Base-by-base conservation (phyloP, 2,888 invertebrate species). In the Incurvaria masculella region DNA sequence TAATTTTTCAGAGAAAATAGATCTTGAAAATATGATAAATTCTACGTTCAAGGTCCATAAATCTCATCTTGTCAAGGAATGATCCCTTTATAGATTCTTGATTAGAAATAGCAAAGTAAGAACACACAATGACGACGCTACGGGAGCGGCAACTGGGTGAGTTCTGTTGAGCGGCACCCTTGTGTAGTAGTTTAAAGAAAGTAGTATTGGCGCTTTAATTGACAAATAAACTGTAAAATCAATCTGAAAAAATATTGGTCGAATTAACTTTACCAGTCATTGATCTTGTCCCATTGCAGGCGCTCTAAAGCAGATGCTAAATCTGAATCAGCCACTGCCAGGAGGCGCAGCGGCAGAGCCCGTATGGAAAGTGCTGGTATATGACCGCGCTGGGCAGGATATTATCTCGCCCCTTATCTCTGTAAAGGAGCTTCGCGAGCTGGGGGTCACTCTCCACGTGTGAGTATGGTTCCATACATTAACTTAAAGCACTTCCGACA, bases 381-480 rank as follows among this genome's bases (percentile, higher is more conserved):
- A 97, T 64, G 99, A 99, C 68, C 85, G 93, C 60, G 87, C 91
- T 57, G 98, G 98, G 3, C 98, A 99, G 75, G 98, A 99, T 66
- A 96, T 99, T 45, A 96, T 99, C 59, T 97, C 98, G 14, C 98
- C 99, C 0, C 73, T 99, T 46, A 85, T 99, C 62, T 93, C 96
- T 18, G 89, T 99, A 17, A 96, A 96, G 69, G 97, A 99, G 63
- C 80, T 99, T 3, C 74, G 98, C 59, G 97, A 98, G 68, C 78
- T 95, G 61, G 98, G 99, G 53, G 95, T 99, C 40, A 99, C 99
- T 33, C 82, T 99, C 51, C 97, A 99, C 81, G 87, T 99, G 94
- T 97, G 82, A 84, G 87, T 82, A 57, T 51, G 20, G 41, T 51
- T 53, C 33, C n/a, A n/a, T 33, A 33, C 14, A 33, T 11, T n/a